Evolutionary conservation across 2,113 vertebrate species (phyloP), one percentile per base, ranked within the genome.

Genomic region (Sapajus apella): DNA sequence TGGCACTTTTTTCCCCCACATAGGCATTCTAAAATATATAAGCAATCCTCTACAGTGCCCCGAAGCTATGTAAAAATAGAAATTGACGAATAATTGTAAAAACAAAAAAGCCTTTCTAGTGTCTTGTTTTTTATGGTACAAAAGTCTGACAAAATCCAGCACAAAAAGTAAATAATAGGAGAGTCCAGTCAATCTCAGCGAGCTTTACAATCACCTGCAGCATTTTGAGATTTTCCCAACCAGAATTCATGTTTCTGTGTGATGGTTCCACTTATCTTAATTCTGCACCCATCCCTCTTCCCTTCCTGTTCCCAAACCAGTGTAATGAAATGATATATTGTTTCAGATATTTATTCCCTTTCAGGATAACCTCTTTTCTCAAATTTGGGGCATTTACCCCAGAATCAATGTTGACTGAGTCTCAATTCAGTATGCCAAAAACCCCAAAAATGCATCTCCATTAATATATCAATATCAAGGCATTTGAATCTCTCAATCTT

Each of bases 101-200:
- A 79, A 70, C 81, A 50, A 43, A 66, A 55, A 47, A 86, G 43
- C 9, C 25, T 68, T 90, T 43, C 66, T 55, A 72, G 50, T 82
- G 40, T 37, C 81, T 97, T 85, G 43, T 77, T 92, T 91, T 91
- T 95, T 73, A 96, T 32, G 23, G 35, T 2, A 47, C 45, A 88
- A 79, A 93, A 93, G 6, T 77, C 55, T 83, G 76, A 88, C 35
- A 96, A 83, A 91, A 94, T 87, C 30, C 64, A 90, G 23, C n/a
- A 56, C 90, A 11, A 32, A 75, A 90, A 97, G 92, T 90, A 94
- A 92, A 87, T 27, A 88, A 82, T 30, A 66, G 27, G 17, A 45
- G 40, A 70, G 5, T 2, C 40, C 40, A 73, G 58, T 27, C 25
- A 32, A 81, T 86, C 73, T 88, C 75, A 70, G 25, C 20, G 45